phyloP scores from a whole-genome alignment of 2,888 invertebrate genomes.

The Melinopterus prodromus region DNA sequence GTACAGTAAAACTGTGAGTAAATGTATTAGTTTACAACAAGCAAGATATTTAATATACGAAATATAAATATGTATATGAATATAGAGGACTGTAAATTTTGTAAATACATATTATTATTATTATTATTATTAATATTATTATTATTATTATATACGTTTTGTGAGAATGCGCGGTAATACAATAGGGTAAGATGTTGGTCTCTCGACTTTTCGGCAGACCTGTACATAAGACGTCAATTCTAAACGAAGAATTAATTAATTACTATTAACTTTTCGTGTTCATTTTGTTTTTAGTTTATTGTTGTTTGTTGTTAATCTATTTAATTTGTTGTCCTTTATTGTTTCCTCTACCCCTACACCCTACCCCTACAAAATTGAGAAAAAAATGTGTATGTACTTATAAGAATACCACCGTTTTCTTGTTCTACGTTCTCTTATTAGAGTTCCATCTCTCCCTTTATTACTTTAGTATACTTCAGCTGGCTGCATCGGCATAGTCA shows the following conservation, averaged over 20 bases:
- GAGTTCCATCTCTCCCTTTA: background rate
- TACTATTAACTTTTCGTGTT: slow-evolving; percentile 17
- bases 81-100: slow-evolving; percentile 7
- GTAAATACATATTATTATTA: slow-evolving; percentile 25
- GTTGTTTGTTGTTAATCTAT: slow-evolving; percentile 13
- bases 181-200: background rate
- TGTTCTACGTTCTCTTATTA: too few relatives aligned
- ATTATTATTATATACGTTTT: background rate
- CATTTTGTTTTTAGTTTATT: slow-evolving; percentile 15
- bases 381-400: background rate
- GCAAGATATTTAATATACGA: slow-evolving; percentile 11
- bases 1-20: background rate
- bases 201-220: background rate
- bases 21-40: slow-evolving; percentile 15
- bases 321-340: slow-evolving; percentile 11
- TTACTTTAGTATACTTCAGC: background rate
- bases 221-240: background rate
- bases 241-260: background rate
- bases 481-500: background rate
- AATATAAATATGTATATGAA: background rate
- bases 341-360: background rate
- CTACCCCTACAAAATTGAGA: background rate
- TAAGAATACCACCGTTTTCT: background rate
- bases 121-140: slow-evolving; percentile 19
- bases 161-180: background rate